phyloP scores from a whole-genome alignment of 1,140 invertebrate genomes.

The Drosophila saltans region DNA sequence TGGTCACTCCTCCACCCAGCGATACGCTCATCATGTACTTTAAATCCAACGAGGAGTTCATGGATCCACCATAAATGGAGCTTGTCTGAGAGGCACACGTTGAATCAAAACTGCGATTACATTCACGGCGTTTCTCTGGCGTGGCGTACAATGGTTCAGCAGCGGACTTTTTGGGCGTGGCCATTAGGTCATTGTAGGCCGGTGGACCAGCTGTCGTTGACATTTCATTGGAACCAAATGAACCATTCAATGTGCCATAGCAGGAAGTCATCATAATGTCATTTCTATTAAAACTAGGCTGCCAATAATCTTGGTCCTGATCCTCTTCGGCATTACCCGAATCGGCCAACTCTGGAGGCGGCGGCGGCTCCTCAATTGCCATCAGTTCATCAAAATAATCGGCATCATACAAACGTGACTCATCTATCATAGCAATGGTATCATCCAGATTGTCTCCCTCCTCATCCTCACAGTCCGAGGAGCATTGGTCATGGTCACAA shows the following conservation, averaged over 20 bases:
- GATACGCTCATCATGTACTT: conserved; percentile 67
- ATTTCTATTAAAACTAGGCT: conserved; percentile 66
- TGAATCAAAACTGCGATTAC: conserved; percentile 78
- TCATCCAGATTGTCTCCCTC: conserved; percentile 33
- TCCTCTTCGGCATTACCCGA: conserved; percentile 63
- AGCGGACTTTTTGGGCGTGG: conserved; percentile 44
- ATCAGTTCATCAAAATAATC: conserved; percentile 78
- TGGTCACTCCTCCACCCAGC: conserved; percentile 31
- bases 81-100: conserved; percentile 72
- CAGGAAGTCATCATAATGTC: conserved; percentile 83
- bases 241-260: conserved; percentile 73
- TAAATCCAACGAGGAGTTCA: conserved; percentile 75
- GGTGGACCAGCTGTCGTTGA: conserved; percentile 18
- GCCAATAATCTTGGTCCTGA: conserved; percentile 66
- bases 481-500: not conserved
- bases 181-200: conserved; percentile 19
- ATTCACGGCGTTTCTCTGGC: conserved; percentile 74
- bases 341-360: conserved; percentile 46
- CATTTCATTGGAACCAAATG: conserved; percentile 61
- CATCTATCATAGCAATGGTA: conserved; percentile 78
- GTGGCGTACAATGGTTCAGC: conserved; percentile 70
- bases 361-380: conserved; percentile 41
- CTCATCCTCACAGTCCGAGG: conserved; percentile 32
- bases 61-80: conserved; percentile 71
- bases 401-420: conserved; percentile 68